Evolutionary conservation across 2,888 invertebrate species (phyloP), one percentile per base, ranked within the genome.

Genomic region (Pollenia labialis): DNA sequence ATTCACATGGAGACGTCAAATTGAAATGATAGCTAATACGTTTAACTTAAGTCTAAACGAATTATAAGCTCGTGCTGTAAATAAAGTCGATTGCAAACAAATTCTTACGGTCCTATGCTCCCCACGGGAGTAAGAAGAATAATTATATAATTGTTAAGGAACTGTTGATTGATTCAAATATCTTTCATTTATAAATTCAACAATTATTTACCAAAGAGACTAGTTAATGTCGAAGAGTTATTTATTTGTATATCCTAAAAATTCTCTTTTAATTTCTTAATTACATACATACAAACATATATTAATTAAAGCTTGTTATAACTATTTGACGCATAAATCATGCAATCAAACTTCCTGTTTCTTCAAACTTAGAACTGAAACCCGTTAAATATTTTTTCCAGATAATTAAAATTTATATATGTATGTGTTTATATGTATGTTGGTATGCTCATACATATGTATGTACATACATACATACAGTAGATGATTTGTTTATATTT

Each of bases 401-500:
- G 60, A 69, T 64, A 56, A 40, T 81, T 46, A 62, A 8, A 54
- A 18, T 3, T 2, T 23, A 23, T 32, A 32, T 6, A 32, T 32
- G 6, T 6, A 32, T 32, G 32, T 4, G 62, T 72, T 16, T 6
- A 71, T 72, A 16, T 32, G 6, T 6, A 32, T 32, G 6, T 6
- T 6, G 4, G 32, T 6, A 71, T 72, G 32, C 23, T 23, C 46
- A 48, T 2, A 74, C 4, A 52, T 32, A 80, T 12, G 3, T 62
- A 60, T n/a, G 44, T n/a, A 54, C 48, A 12, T 9, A 64, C 54
- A 48, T n/a, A 46, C 23, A 10, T 56, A 71, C 16, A 11, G 9
- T 32, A 11, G 9, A 52, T 56, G 54, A 79, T 79, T 71, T 69
- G 50, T 71, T 79, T 77, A 69, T 46, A 54, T 60, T 69, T 79